Conservation (phyloP, 2,113 vertebrate genomes). For the Chlamydotis undulata region DNA sequence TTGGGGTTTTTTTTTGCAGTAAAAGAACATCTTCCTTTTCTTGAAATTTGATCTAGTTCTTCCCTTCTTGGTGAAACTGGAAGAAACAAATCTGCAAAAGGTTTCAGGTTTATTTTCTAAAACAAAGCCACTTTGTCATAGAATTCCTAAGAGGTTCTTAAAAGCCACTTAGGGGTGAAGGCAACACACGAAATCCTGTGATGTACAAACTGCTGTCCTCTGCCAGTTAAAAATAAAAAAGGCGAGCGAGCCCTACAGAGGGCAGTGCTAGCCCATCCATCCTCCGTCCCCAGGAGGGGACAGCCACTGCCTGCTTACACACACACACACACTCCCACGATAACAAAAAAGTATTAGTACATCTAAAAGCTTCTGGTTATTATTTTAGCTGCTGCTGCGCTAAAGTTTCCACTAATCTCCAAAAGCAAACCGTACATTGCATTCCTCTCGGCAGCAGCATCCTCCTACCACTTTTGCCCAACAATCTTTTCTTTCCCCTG, state of each 20-base stretch:
- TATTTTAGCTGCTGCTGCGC: background rate
- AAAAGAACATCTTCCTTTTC: background rate
- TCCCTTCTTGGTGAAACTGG: background rate
- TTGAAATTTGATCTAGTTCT: background rate
- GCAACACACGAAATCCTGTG: background rate
- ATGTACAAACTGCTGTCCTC: background rate
- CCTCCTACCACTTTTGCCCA: background rate
- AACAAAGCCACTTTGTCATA: background rate
- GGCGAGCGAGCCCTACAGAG: background rate
- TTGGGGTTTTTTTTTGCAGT: rapidly evolving
- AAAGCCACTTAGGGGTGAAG: background rate
- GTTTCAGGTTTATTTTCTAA: background rate
- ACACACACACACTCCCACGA: rapidly evolving
- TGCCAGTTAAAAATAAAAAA: background rate
- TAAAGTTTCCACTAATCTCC: background rate
- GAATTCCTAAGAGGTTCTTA: background rate
- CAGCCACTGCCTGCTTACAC: background rate
- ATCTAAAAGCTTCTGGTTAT: background rate
- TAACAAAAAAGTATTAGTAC: background rate
- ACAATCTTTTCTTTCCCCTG: background rate
- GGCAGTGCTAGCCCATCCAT: background rate
- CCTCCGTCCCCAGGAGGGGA: background rate
- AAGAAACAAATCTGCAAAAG: background rate
- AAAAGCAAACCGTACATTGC: background rate
- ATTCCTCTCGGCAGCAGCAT: background rate